phyloP scores from a whole-genome alignment of 2,113 vertebrate genomes.

The Neolamprologus longior region DNA sequence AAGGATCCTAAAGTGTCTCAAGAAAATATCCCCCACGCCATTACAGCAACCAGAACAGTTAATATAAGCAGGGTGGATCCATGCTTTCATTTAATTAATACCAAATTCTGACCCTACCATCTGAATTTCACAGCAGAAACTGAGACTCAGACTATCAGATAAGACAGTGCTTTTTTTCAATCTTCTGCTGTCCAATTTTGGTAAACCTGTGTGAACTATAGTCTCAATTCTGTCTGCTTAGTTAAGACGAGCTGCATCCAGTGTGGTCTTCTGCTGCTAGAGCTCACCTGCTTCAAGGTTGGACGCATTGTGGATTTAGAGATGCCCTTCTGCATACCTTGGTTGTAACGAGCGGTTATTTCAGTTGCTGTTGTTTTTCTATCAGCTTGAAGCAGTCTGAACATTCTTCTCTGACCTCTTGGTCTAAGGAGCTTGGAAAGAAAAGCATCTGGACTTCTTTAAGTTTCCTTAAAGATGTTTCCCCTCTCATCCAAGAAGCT shows the following conservation, averaged over 20 bases:
- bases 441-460: not conserved
- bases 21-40: not conserved
- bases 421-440: not conserved
- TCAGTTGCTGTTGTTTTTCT: not conserved
- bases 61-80: not conserved
- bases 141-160: not conserved
- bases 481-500: not conserved
- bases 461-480: not conserved
- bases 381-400: not conserved
- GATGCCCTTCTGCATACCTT: not conserved
- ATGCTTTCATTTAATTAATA: not conserved
- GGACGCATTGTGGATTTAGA: not conserved
- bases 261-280: not conserved
- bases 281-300: not conserved
- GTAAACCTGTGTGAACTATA: not conserved
- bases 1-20: not conserved
- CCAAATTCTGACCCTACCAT: not conserved
- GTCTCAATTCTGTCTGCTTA: not conserved
- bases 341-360: not conserved
- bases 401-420: not conserved
- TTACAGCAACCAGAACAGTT: not conserved
- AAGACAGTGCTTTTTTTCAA: not conserved
- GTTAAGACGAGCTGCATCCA: not conserved
- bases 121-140: not conserved
- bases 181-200: not conserved